Evolutionary conservation across 2,797 vertebrate genomes (phyloP).

Genomic region (Liparis tanakae): DNA sequence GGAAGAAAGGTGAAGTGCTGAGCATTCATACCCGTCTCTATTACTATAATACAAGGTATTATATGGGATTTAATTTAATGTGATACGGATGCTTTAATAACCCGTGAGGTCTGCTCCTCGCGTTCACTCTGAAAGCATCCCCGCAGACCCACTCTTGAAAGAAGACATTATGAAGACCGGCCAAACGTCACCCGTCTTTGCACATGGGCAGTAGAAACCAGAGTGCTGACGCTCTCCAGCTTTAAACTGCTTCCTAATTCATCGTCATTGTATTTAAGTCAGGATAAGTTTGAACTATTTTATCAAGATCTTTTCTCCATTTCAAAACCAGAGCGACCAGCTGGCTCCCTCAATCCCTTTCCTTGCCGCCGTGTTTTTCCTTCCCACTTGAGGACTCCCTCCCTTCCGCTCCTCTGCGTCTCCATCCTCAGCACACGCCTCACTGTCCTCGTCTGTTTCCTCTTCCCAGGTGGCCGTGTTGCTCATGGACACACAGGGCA

Average conservation of each 20-base stretch:
- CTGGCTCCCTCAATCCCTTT: background rate
- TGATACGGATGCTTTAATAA: conserved; percentile 9
- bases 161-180: too few relatives aligned
- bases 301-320: background rate
- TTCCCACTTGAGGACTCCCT: background rate
- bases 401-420: background rate
- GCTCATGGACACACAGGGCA: conserved; percentile 98
- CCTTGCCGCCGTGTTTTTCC: background rate
- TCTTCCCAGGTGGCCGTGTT: conserved; percentile 90
- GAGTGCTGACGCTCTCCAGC: background rate
- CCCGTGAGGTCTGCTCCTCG: background rate
- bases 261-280: background rate
- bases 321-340: background rate
- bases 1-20: conserved; percentile 88
- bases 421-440: too few relatives aligned
- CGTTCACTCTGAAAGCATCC: background rate
- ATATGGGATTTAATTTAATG: conserved; percentile 5
- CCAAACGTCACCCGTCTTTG: conserved; percentile 5
- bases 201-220: background rate
- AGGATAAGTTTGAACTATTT: background rate
- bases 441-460: conserved; percentile 17
- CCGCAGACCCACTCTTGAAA: too few relatives aligned
- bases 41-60: background rate
- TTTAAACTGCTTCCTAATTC: background rate
- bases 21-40: background rate